Percentiles rank a stretch among this genome's conserved stretches.
Evolutionary conservation across 1,140 invertebrate species (phyloP).

Genomic region (Drosophila seguyi): DNA sequence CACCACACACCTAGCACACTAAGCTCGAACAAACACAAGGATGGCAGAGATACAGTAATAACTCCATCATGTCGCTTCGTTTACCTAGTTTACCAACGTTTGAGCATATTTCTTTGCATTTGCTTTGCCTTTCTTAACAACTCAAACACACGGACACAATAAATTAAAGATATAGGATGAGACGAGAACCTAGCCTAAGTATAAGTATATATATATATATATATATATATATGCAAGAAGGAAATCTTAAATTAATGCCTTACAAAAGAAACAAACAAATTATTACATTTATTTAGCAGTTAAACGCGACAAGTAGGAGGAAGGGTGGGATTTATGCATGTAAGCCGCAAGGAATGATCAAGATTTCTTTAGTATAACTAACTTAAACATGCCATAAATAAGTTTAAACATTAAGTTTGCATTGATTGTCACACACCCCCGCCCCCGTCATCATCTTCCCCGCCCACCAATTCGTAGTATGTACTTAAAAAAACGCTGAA

Average conservation of each 20-base stretch:
- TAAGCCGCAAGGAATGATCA: slow-evolving; percentile 48
- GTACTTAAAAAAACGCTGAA: slow-evolving; percentile 72
- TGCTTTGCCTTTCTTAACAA: slow-evolving; percentile 40
- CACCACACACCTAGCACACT: slow-evolving; percentile 17
- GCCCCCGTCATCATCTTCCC: slow-evolving; percentile 1
- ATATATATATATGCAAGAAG: slow-evolving; percentile 28
- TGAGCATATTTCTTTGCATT: slow-evolving; percentile 30
- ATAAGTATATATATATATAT: slow-evolving; percentile 9
- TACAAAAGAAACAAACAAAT: slow-evolving; percentile 47
- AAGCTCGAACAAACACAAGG: slow-evolving; percentile 25
- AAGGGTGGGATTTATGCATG: slow-evolving; percentile 33
- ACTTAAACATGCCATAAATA: slow-evolving; percentile 83
- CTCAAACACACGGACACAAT: background rate
- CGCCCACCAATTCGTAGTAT: slow-evolving; percentile 44
- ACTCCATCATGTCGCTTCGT: slow-evolving; percentile 30
- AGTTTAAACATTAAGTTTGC: slow-evolving; percentile 71
- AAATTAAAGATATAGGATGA: slow-evolving; percentile 12
- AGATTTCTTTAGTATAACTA: slow-evolving; percentile 78
- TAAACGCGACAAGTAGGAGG: slow-evolving; percentile 39
- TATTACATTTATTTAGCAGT: slow-evolving; percentile 77
- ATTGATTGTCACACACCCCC: slow-evolving; percentile 1
- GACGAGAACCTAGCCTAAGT: slow-evolving; percentile 58
- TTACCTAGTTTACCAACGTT: slow-evolving; percentile 19
- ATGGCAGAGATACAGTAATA: slow-evolving; percentile 10
- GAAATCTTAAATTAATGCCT: slow-evolving; percentile 78